A percentile compares a stretch with the other conserved stretches of the same genome.
phyloP scores from a whole-genome alignment of 2,797 vertebrate species.

The Lophius americanus region DNA sequence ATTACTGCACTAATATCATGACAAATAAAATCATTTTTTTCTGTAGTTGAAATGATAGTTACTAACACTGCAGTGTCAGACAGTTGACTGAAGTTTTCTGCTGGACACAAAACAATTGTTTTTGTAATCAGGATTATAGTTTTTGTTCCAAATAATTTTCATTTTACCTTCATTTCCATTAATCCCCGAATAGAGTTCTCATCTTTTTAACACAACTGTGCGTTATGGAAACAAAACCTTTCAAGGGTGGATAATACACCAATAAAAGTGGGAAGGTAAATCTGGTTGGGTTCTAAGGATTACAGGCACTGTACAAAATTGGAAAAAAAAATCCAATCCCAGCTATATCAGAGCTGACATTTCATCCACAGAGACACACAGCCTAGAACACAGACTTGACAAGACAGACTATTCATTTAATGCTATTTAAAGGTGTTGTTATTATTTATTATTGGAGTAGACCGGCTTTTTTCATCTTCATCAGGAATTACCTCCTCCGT shows the following conservation, averaged over 20 bases:
- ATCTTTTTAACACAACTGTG: conserved; percentile 46
- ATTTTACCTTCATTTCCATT: conserved; percentile 50
- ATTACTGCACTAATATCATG: too few relatives aligned
- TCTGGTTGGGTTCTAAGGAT: conserved; percentile 71
- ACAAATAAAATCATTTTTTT: too few relatives aligned
- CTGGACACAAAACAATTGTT: conserved; percentile 41
- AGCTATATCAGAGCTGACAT: conserved; percentile 56
- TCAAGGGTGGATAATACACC: conserved; percentile 41
- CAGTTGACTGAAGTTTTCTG: conserved; percentile 12
- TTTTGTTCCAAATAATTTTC: conserved; percentile 50
- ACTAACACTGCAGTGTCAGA: neutral
- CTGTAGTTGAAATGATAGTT: neutral
- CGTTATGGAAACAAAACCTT: conserved; percentile 34
- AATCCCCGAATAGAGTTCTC: conserved; percentile 67
- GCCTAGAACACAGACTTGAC: conserved; percentile 27
- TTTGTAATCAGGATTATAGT: conserved; percentile 72
- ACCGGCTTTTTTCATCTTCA: neutral
- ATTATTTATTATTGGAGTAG: neutral
- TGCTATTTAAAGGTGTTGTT: conserved; percentile 6
- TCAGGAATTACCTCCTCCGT: conserved; percentile 12
- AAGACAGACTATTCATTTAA: conserved; percentile 17
- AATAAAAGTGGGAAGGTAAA: conserved; percentile 55
- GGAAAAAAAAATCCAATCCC: conserved; percentile 19
- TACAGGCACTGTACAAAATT: conserved; percentile 58
- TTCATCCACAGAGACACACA: conserved; percentile 50